Base-by-base conservation (phyloP, 2,797 vertebrate genomes). In the Bradypodion ventrale region DNA sequence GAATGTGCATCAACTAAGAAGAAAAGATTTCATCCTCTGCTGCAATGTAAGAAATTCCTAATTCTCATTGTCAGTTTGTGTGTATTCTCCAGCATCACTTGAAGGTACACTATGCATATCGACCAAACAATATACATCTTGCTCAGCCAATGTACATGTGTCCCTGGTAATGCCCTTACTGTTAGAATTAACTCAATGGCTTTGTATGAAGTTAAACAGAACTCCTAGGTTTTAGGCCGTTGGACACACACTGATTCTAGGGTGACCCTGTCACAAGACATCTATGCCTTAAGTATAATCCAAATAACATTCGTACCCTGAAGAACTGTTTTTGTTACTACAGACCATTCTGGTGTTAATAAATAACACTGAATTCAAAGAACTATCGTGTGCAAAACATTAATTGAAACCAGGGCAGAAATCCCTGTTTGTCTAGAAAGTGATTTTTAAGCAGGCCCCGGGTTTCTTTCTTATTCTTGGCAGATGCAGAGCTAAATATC, bases 401-500 rank as follows among this genome's bases (percentile, higher is more conserved):
- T 46, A 85, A 70, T 49, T 59, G 52, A 77, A 81, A 77, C 52
- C 63, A 75, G 63, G n/a, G 25, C 27, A 83, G 65, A 68, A 69
- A 40, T 49, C 77, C 69, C 46, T 66, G 52, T 85, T 82, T 52
- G 84, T 62, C 56, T 77, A 63, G 78, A 72, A 77, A 80, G 37
- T n/a, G 62, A 37, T 76, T 49, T 46, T 70, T 69, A 75, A 59
- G 12, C 56, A 81, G 59, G 56, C 79, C 69, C 19, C 52, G 42
- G 2, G 32, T 9, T 65, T 66, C 66, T 59, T 35, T 59, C 25
- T 40, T 78, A 68, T 90, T 83, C 83, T 86, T 68, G 42, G 72
- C 81, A 75, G 89, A 29, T 75, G 59, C 0, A 0, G 90, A 91
- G 87, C 90, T 90, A 85, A 87, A 42, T 93, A 93, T 93, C 94